These are phyloP conservation scores for Pocillopora verrucosa DNA, from an alignment of 64 coral and sea anemone genomes.

Conservation along the genomic window DNA sequence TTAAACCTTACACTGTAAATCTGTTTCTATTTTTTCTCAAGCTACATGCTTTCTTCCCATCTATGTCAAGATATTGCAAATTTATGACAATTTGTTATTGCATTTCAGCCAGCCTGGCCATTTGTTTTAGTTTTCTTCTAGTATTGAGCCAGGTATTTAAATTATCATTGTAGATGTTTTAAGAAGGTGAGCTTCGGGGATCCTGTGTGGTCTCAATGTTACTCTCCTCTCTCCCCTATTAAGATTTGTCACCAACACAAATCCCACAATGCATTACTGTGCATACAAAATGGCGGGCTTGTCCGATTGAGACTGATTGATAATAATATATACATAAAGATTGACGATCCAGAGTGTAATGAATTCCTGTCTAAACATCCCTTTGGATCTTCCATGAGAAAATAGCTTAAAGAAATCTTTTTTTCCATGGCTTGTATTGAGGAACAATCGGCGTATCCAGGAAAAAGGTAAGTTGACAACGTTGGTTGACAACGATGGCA, in stretches of 20 bases:
- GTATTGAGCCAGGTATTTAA: no score
- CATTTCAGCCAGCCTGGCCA: no score
- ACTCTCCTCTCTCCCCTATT: no score
- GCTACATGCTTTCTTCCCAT: no score
- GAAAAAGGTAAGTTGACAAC: conserved; percentile 48
- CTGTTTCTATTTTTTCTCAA: no score
- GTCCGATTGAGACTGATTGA: no score
- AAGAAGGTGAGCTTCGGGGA: background rate
- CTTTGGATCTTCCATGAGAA: background rate
- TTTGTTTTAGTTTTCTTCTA: no score
- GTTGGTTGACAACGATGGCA: conserved; percentile 20
- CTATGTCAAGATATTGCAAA: no score
- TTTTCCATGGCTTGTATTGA: conserved; percentile 60
- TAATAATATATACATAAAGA: background rate
- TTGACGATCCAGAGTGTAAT: background rate
- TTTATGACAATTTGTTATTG: no score
- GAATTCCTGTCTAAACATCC: background rate
- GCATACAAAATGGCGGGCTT: conserved; percentile 39
- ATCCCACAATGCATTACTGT: conserved; percentile 30
- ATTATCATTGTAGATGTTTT: no score
- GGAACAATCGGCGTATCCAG: conserved; percentile 37
- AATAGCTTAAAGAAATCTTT: background rate
- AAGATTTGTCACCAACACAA: conserved; percentile 7
- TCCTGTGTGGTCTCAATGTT: background rate
- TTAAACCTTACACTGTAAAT: no score